Conservation (phyloP, 2,888 invertebrate species). For the Lepidochrysops patricia region DNA sequence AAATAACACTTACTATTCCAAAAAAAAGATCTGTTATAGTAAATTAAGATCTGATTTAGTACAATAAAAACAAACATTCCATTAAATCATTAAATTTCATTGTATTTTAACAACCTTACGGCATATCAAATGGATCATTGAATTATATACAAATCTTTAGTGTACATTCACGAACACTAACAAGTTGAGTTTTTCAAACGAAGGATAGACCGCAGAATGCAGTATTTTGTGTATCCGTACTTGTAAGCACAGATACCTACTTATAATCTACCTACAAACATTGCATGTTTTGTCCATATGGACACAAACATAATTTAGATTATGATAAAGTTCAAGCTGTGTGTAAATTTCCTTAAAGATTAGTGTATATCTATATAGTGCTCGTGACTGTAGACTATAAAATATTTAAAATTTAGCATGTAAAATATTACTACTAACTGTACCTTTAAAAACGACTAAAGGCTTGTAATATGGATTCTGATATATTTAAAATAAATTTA, state of each 20-base stretch:
- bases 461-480: conserved; percentile 22
- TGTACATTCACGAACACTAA: too few relatives aligned
- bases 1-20: background rate
- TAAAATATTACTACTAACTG: background rate
- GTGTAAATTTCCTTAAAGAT: too few relatives aligned
- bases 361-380: too few relatives aligned
- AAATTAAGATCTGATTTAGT: conserved; percentile 16
- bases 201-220: background rate
- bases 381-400: background rate
- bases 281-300: too few relatives aligned
- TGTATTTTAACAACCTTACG: background rate
- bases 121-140: conserved; percentile 1
- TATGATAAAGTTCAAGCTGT: too few relatives aligned
- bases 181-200: background rate
- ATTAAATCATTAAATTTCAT: background rate
- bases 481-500: conserved; percentile 19
- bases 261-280: too few relatives aligned
- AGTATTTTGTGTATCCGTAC: too few relatives aligned
- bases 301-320: too few relatives aligned
- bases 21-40: conserved; percentile 10
- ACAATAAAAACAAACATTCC: too few relatives aligned
- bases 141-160: background rate
- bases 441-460: conserved; percentile 16
- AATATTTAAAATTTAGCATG: too few relatives aligned
- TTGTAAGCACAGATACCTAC: too few relatives aligned